phyloP scores from a whole-genome alignment of 2,113 vertebrate genomes.

The Orycteropus afer region DNA sequence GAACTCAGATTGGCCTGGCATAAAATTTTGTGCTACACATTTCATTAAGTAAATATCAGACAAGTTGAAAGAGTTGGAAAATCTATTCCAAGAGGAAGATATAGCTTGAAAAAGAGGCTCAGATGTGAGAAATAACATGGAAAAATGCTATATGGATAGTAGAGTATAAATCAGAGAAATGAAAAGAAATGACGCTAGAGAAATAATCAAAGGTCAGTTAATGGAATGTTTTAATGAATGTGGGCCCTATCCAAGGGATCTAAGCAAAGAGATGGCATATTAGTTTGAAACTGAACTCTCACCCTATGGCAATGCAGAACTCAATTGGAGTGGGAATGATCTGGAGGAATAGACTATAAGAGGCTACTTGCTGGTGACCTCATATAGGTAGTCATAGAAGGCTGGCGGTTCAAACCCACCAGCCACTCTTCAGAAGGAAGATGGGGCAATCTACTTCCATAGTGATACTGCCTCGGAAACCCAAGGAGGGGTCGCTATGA shows the following conservation, averaged over 20 bases:
- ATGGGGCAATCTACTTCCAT: too few species aligned
- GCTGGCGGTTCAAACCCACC: too few species aligned
- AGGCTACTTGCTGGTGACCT: background rate
- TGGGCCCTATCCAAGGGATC: slow-evolving; percentile 14
- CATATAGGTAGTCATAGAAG: background rate
- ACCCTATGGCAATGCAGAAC: background rate
- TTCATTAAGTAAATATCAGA: slow-evolving; percentile 27
- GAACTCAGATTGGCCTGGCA: background rate
- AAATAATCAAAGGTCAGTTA: slow-evolving; percentile 17
- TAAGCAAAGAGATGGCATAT: background rate
- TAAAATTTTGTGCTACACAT: background rate
- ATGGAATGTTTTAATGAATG: slow-evolving; percentile 53
- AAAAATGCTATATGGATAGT: background rate
- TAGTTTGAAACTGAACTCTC: background rate
- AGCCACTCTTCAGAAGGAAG: too few species aligned
- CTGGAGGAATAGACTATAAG: background rate
- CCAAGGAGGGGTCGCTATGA: too few species aligned
- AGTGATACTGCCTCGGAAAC: too few species aligned
- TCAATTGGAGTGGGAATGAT: background rate
- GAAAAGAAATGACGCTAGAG: background rate
- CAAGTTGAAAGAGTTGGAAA: background rate
- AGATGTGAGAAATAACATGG: background rate
- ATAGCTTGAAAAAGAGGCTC: background rate
- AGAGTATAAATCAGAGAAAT: slow-evolving; percentile 20
- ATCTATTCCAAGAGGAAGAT: background rate